Evolutionary conservation across 2,797 vertebrate species (phyloP).

Genomic region (Rousettus madagascariensis): DNA sequence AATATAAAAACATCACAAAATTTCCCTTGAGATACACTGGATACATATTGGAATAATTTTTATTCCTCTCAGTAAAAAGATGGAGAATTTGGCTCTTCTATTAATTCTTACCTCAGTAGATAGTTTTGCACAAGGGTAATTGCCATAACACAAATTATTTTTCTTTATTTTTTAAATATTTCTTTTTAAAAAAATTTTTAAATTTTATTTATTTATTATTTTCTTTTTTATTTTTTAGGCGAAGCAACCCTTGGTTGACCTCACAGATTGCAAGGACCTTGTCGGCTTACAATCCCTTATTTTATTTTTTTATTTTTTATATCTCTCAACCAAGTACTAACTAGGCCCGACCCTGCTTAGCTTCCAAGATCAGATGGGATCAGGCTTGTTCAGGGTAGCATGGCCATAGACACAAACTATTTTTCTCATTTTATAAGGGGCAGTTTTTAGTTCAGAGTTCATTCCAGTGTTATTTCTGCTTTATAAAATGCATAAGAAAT

Average conservation of each 20-base stretch:
- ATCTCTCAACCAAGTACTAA: too few relatives aligned
- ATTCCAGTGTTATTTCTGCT: not conserved
- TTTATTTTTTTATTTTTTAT: too few relatives aligned
- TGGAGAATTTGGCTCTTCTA: constrained; percentile 50
- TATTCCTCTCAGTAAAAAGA: constrained; percentile 58
- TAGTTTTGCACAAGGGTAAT: constrained; percentile 43
- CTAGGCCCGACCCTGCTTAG: too few relatives aligned
- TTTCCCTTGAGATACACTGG: constrained; percentile 41
- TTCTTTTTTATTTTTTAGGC: too few relatives aligned
- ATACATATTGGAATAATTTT: not conserved
- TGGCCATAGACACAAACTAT: not conserved
- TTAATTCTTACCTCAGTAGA: constrained; percentile 53
- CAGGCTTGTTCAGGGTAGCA: not conserved
- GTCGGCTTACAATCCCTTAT: too few relatives aligned
- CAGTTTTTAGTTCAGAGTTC: constrained; percentile 3
- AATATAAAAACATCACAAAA: constrained; percentile 59
- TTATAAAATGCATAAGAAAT: constrained; percentile 3
- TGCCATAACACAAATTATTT: constrained; percentile 13
- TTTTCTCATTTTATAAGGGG: constrained; percentile 25
- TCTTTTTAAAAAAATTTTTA: too few relatives aligned
- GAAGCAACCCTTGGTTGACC: too few relatives aligned
- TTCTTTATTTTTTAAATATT: not conserved
- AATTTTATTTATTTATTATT: too few relatives aligned
- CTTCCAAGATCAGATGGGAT: too few relatives aligned
- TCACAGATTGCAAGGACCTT: too few relatives aligned